These are phyloP conservation scores for Eristalis tenax DNA, from an alignment of 2,888 invertebrate species.

Conservation along the genomic window DNA sequence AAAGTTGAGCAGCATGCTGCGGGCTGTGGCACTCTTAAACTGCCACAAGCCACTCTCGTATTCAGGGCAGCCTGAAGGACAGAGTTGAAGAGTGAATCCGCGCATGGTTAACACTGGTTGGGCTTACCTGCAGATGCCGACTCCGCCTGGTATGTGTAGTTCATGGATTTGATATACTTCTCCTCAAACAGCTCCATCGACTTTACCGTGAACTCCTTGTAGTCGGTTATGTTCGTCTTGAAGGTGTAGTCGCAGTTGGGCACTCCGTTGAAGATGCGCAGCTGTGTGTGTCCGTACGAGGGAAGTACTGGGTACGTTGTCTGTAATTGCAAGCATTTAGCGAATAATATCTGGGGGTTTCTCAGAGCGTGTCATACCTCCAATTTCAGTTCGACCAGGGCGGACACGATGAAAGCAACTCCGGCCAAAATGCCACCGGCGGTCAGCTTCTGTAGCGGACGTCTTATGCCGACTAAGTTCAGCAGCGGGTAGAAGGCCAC, in stretches of 20 bases:
- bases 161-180: slow-evolving; percentile 72
- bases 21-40: slow-evolving; percentile 73
- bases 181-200: slow-evolving; percentile 73
- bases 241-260: slow-evolving; percentile 80
- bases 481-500: slow-evolving; percentile 90
- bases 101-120: neutral
- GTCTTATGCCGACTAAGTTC: slow-evolving; percentile 85
- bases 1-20: slow-evolving; percentile 76
- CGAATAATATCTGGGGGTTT: too few species aligned
- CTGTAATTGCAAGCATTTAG: slow-evolving; percentile 79
- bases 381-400: slow-evolving; percentile 89
- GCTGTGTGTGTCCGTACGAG: slow-evolving; percentile 83
- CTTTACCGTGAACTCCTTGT: slow-evolving; percentile 72
- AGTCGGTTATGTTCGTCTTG: slow-evolving; percentile 72
- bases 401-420: slow-evolving; percentile 93
- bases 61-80: slow-evolving; percentile 49
- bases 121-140: neutral
- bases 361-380: slow-evolving; percentile 83
- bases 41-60: slow-evolving; percentile 65
- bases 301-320: slow-evolving; percentile 86
- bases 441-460: slow-evolving; percentile 92
- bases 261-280: slow-evolving; percentile 87
- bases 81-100: neutral
- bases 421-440: slow-evolving; percentile 94
- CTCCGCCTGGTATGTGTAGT: neutral